A percentile compares a stretch with the other conserved stretches of the same genome.
These are phyloP conservation scores for Orestias chungarensis DNA, from an alignment of 2,797 vertebrate species.

Conservation along the genomic window DNA sequence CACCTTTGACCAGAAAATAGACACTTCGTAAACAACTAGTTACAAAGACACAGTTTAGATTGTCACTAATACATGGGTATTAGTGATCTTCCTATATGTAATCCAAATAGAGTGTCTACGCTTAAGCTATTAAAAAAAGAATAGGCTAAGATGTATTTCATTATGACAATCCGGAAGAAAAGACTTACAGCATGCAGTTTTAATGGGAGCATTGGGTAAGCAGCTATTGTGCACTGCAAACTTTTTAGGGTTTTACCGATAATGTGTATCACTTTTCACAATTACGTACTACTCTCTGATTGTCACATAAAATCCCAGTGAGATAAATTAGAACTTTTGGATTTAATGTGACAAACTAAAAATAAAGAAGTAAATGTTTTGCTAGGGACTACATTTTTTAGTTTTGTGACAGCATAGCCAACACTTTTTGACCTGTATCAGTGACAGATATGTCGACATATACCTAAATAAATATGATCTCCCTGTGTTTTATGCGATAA, in stretches of 20 bases:
- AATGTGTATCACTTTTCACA: background rate
- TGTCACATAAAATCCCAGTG: background rate
- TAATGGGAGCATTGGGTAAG: background rate
- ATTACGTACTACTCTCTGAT: background rate
- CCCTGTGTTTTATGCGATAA: conserved; percentile 65
- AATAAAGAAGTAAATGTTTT: background rate
- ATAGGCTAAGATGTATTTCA: background rate
- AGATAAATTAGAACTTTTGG: background rate
- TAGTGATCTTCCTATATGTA: too few species aligned
- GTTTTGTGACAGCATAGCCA: conserved; percentile 35
- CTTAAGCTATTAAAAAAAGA: background rate
- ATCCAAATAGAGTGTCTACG: too few species aligned
- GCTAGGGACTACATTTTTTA: background rate
- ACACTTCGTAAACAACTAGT: too few species aligned
- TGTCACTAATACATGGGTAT: too few species aligned
- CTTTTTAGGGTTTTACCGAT: background rate
- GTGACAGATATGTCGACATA: conserved; percentile 54
- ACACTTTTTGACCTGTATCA: conserved; percentile 37
- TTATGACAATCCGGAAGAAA: background rate
- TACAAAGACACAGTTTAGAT: too few species aligned
- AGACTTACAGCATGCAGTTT: background rate
- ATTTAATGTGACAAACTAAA: background rate
- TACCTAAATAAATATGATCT: conserved; percentile 70
- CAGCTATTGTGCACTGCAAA: background rate
- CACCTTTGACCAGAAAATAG: too few species aligned